phyloP scores from a whole-genome alignment of 2,113 vertebrate genomes.

The Hippocampus barbouri region DNA sequence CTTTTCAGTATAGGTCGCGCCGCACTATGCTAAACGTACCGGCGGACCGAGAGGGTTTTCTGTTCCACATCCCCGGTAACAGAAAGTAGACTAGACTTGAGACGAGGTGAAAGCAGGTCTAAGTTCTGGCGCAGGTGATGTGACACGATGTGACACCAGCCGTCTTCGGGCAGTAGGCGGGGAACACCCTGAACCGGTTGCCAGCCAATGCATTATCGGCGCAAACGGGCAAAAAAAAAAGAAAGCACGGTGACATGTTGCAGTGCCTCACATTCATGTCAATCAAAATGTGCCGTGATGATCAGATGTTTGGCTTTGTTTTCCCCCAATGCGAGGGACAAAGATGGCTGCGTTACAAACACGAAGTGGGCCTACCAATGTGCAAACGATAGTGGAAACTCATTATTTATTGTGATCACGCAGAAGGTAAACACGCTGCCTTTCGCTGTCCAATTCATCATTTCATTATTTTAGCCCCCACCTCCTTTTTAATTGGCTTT shows the following conservation, averaged over 20 bases:
- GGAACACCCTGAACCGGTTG: too few relatives aligned
- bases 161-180: too few relatives aligned
- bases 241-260: background rate
- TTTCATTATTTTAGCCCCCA: conserved; percentile 44
- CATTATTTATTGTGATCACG: conserved; percentile 10
- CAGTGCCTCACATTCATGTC: background rate
- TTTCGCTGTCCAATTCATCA: conserved; percentile 51
- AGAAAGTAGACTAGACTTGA: too few relatives aligned
- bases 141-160: too few relatives aligned
- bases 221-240: too few relatives aligned
- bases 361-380: conserved; percentile 42
- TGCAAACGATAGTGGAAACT: conserved; percentile 46
- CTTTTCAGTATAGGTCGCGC: too few relatives aligned
- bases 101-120: too few relatives aligned
- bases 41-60: too few relatives aligned
- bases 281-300: background rate
- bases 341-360: conserved; percentile 5
- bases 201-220: too few relatives aligned
- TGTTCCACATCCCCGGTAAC: too few relatives aligned
- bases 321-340: background rate
- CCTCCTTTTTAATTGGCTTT: conserved; percentile 42
- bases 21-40: too few relatives aligned
- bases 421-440: background rate
- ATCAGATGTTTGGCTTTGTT: background rate
- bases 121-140: too few relatives aligned